phyloP scores from a whole-genome alignment of 2,113 vertebrate species.

The Nycticorax nycticorax region DNA sequence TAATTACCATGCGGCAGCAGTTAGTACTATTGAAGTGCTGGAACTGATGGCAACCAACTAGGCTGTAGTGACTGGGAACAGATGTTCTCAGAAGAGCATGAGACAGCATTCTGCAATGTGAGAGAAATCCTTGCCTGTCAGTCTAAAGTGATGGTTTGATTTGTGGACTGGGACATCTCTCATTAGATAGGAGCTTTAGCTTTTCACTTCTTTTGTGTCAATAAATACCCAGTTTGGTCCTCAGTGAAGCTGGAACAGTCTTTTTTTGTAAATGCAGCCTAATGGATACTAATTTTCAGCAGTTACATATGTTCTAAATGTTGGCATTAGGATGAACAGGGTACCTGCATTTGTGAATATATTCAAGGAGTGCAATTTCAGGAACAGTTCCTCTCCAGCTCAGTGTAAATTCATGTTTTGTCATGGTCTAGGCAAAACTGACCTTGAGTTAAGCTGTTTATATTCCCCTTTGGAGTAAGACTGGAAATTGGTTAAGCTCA shows the following conservation, averaged over 20 bases:
- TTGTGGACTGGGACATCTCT: not conserved
- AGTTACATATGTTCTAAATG: not conserved
- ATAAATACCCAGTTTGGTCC: not conserved
- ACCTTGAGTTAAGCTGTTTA: not conserved
- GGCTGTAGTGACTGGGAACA: not conserved
- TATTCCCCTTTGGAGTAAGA: not conserved
- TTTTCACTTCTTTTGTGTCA: not conserved
- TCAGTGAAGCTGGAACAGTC: not conserved
- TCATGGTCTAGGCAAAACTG: not conserved
- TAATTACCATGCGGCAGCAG: not conserved
- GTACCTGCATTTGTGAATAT: not conserved
- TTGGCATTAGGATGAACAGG: not conserved
- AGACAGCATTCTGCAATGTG: slow-evolving; percentile 7
- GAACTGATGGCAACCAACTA: slow-evolving; percentile 2
- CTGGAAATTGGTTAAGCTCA: not conserved
- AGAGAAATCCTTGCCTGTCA: not conserved
- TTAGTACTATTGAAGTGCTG: not conserved
- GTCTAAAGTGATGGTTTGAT: not conserved
- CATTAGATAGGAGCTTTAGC: not conserved
- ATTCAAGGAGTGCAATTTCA: not conserved
- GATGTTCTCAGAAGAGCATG: not conserved
- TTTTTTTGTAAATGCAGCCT: not conserved
- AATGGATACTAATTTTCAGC: not conserved
- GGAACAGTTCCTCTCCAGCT: not conserved
- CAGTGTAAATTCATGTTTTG: not conserved